Conservation (phyloP, 2,888 invertebrate genomes). For the Patella caerulea region DNA sequence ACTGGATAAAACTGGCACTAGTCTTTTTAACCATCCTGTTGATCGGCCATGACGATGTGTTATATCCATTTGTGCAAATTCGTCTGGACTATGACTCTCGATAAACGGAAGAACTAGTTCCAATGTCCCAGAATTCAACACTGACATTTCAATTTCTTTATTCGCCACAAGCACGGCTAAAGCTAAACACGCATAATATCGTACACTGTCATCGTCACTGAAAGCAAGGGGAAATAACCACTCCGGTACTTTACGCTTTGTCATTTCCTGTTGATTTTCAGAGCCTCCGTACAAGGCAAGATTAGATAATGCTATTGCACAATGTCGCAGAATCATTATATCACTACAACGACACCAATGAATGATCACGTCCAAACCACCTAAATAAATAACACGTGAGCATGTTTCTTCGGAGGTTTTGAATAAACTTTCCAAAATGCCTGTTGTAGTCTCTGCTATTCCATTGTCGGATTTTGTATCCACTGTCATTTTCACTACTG, state of each 20-base stretch:
- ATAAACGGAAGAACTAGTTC: conserved; percentile 98
- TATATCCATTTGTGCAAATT: conserved; percentile 83
- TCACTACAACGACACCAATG: conserved; percentile 95
- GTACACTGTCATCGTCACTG: conserved; percentile 87
- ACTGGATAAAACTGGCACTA: conserved; percentile 95
- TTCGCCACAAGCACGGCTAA: conserved; percentile 96
- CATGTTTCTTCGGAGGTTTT: conserved; percentile 97
- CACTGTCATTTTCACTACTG: conserved; percentile 90
- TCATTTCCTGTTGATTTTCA: conserved; percentile 98
- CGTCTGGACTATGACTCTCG: conserved; percentile 91
- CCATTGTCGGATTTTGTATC: conserved; percentile 86
- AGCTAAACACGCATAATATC: conserved; percentile 96
- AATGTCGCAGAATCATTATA: conserved; percentile 90
- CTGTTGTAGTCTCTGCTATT: conserved; percentile 61
- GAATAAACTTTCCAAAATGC: conserved; percentile 78
- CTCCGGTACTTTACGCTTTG: conserved; percentile 80
- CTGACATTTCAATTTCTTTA: conserved; percentile 97
- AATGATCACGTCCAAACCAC: conserved; percentile 92
- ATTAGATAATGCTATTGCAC: conserved; percentile 96
- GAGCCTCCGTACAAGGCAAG: conserved; percentile 96
- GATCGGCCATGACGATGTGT: conserved; percentile 97
- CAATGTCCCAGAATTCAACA: conserved; percentile 93
- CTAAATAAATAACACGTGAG: conserved; percentile 90
- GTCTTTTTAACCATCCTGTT: conserved; percentile 90
- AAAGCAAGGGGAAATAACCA: conserved; percentile 99